Evolutionary conservation across 2,113 vertebrate species (phyloP).

Genomic region (Rhabdornis inornatus): DNA sequence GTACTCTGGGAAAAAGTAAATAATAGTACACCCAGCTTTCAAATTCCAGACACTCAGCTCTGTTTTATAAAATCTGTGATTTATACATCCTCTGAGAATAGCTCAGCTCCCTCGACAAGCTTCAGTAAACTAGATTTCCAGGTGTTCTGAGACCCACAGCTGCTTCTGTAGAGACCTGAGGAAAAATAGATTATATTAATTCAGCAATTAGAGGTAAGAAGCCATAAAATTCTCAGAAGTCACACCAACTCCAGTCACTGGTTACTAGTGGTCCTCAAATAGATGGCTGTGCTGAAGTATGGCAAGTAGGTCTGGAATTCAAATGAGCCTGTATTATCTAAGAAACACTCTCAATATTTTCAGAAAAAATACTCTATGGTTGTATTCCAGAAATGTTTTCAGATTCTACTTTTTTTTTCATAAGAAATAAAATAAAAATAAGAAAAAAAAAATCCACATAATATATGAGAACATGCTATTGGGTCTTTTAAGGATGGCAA

Average conservation of each 20-base stretch:
- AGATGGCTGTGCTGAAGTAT: not conserved
- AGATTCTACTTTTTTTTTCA: not conserved
- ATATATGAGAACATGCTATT: not conserved
- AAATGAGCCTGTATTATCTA: not conserved
- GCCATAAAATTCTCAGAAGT: not conserved
- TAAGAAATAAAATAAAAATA: not conserved
- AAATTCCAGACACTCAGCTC: not conserved
- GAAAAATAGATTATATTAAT: not conserved
- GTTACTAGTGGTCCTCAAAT: not conserved
- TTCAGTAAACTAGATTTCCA: not conserved
- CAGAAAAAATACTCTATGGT: accelerated
- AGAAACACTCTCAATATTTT: not conserved
- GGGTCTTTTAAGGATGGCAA: not conserved
- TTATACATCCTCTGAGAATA: constrained; percentile 1
- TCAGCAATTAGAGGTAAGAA: constrained; percentile 5
- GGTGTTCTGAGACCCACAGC: not conserved
- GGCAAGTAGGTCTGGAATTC: not conserved
- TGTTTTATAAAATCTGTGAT: not conserved
- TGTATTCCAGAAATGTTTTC: not conserved
- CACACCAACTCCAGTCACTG: not conserved
- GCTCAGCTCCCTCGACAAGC: not conserved
- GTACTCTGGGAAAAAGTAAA: not conserved
- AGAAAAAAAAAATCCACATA: accelerated
- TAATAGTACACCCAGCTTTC: not conserved
- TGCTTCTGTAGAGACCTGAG: not conserved